Base-by-base conservation (phyloP, 2,113 vertebrate species). In the Damaliscus lunatus region DNA sequence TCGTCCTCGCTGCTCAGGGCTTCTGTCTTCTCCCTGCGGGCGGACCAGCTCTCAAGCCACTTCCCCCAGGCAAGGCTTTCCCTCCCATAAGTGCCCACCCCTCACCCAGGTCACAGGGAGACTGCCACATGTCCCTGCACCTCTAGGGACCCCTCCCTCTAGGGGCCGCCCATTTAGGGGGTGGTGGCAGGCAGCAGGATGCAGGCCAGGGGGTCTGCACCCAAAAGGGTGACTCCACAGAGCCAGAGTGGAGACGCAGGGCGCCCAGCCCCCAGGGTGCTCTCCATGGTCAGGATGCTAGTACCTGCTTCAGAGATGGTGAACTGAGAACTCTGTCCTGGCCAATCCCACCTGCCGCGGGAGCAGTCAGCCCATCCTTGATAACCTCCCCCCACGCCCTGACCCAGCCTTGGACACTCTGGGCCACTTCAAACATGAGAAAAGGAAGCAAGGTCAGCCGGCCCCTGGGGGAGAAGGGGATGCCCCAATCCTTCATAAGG, bases 1-100 rank as follows among this genome's bases (percentile, higher is more conserved):
- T 99, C 60, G 10, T 98, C 98, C 0, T 99, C 99, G 3, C 99
- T 99, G 80, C 98, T 99, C 7, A 97, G 95, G 83, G 98, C 97
- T 17, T 98, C 98, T 4, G 97, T 83, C 81, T 98, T 99, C 59
- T 97, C 98, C 97, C 99, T 99, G 77, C 3, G 40, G 80, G 55
- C 11, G 3, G 25, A 7, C 25, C 8, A 1, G 50, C 15, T 16
- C 88, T 97, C 43, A 91, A 43, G 40, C 43, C 40, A 53, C 78
- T 15, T 27, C 59, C 29, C 29, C 40, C 36, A 50, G n/a, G 31
- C 11, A 1, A 57, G 90, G 74, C 71, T 48, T 40, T 36, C 64
- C 43, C 21, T n/a, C 89, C 13, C 17, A 25, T 2, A 91, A 67
- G 40, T 14, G 16, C 31, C 74, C 55, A 86, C 21, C 50, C 88